Base-by-base conservation (phyloP, 1,140 invertebrate species). In the Rhagoletis pomonella region DNA sequence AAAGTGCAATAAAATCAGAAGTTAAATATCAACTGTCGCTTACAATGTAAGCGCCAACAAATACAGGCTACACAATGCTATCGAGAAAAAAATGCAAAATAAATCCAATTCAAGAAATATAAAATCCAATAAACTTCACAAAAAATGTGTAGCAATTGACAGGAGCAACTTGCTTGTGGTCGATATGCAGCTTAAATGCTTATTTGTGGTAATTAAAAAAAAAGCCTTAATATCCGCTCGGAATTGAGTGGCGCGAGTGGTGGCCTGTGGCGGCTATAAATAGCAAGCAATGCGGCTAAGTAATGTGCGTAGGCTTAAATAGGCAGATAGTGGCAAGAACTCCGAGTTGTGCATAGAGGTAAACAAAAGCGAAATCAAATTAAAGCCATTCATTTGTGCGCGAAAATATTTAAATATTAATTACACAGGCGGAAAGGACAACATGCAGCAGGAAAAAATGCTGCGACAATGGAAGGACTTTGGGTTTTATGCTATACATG, bases 361-460 rank as follows among this genome's bases (percentile, higher is more conserved):
- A 81, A 81, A 7, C 44, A 81, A 29, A 42, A 81, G 44, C 14
- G 55, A 50, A 81, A 81, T 81, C 73, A 58, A 81, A 81, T 81
- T 81, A 81, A 81, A 55, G 47, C 47, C 73, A 81, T 81, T 81
- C 19, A 81, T 55, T 81, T 55, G 73, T 55, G 73, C 73, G 47
- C 73, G 47, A 44, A 81, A 81, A 58, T 81, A 81, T 81, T 81
- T 81, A 55, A 81, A 81, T 81, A 81, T 81, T 81, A 81, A 81
- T 81, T 81, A 81, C 73, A 58, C n/a, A 14, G 73, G 6, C 73
- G 17, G 42, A 55, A 58, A 50, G 50, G 44, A 81, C 73, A 81
- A 29, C 12, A 0, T 5, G 10, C 44, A 81, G 0, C 67, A 12
- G 9, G n/a, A n/a, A n/a, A n/a, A n/a, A 14, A 73, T 14, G 67